Conservation (phyloP, 2,797 vertebrate species). For the Gouania willdenowi region DNA sequence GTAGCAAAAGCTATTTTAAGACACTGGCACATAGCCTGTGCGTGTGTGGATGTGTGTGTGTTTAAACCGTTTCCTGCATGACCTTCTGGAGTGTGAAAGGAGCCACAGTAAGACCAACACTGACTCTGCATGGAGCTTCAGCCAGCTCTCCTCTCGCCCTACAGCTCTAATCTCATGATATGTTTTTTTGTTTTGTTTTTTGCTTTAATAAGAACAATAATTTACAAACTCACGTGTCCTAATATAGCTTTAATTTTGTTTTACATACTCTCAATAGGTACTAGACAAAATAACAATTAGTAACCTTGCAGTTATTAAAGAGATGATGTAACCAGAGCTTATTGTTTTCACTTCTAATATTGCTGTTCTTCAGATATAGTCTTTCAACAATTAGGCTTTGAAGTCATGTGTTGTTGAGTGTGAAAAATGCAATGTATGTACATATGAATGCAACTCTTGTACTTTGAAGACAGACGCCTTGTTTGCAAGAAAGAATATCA, state of each 20-base stretch:
- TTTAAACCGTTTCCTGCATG: conserved; percentile 62
- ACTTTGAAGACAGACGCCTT: conserved; percentile 16
- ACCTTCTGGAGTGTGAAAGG: conserved; percentile 71
- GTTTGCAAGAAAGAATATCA: conserved; percentile 37
- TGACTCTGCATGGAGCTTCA: conserved; percentile 44
- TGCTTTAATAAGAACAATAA: no score
- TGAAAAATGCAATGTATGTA: conserved; percentile 7
- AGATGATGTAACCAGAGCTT: neutral
- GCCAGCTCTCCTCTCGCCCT: conserved; percentile 46
- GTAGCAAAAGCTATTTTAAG: conserved; percentile 48
- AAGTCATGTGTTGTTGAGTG: conserved; percentile 11
- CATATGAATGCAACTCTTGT: conserved; percentile 16
- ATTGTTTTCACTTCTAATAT: neutral
- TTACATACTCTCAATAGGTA: no score
- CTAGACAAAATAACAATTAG: no score
- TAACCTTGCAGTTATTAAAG: no score
- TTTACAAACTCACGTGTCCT: neutral
- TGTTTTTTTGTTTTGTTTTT: neutral
- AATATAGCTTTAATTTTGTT: neutral
- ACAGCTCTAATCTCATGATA: conserved; percentile 22
- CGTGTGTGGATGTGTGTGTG: conserved; percentile 24
- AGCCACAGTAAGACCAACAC: conserved; percentile 54
- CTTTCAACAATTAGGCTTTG: conserved; percentile 2
- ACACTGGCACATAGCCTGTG: conserved; percentile 27
- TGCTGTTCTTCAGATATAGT: conserved; percentile 5